phyloP scores from a whole-genome alignment of 2,113 vertebrate genomes.

The Melospiza melodia region DNA sequence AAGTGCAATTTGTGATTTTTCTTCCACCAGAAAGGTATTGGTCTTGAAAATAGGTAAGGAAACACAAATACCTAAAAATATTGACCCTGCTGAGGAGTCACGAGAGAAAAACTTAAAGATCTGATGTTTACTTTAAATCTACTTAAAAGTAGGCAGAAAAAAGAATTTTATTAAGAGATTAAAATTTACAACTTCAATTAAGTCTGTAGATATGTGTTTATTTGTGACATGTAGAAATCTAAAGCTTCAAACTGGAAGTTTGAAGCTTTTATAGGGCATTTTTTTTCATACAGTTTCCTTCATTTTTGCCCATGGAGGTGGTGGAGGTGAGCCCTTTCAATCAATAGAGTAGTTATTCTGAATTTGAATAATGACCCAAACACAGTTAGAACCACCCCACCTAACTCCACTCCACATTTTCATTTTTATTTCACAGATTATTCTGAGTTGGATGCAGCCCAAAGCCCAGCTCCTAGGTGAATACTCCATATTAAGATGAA shows the following conservation, averaged over 20 bases:
- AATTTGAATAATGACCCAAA: not conserved
- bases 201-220: not conserved
- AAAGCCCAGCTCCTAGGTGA: not conserved
- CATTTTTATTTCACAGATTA: not conserved
- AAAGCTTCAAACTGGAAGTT: not conserved
- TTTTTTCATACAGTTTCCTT: not conserved
- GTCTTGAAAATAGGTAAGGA: conserved; percentile 16
- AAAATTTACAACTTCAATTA: not conserved
- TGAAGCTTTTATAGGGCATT: not conserved
- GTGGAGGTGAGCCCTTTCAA: not conserved
- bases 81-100: not conserved
- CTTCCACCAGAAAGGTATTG: not conserved
- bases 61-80: not conserved
- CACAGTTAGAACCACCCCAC: not conserved
- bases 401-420: not conserved
- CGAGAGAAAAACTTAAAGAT: not conserved
- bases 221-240: not conserved
- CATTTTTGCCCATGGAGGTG: not conserved
- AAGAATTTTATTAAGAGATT: not conserved
- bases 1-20: not conserved
- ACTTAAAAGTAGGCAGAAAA: not conserved
- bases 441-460: not conserved
- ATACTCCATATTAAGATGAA: not conserved
- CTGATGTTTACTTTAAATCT: not conserved
- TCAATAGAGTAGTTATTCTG: not conserved